These are phyloP conservation scores for Apaloderma vittatum DNA, from an alignment of 2,113 vertebrate genomes.

Conservation along the genomic window DNA sequence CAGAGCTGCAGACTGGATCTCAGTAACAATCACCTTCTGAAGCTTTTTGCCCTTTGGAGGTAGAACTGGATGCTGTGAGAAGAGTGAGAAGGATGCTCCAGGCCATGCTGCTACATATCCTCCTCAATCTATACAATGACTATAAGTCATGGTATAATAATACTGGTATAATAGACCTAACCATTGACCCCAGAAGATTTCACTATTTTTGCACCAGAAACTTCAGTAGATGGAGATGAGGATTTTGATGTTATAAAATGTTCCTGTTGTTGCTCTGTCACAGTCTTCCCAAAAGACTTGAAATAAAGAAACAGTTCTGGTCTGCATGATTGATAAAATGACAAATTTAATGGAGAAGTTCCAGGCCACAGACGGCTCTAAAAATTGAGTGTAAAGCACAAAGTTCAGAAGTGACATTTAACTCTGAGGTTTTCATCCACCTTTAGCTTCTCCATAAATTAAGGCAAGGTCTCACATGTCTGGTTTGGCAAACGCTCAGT, in stretches of 20 bases:
- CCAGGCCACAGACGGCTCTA: neutral
- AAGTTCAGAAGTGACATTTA: neutral
- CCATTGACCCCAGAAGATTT: accelerated
- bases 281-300: neutral
- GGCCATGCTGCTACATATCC: neutral
- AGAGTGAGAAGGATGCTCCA: neutral
- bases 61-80: neutral
- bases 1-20: neutral
- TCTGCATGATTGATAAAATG: neutral
- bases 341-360: neutral
- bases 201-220: neutral
- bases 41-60: neutral
- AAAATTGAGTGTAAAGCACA: neutral
- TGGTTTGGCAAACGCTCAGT: neutral
- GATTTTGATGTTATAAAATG: neutral
- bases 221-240: neutral
- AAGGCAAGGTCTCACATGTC: neutral
- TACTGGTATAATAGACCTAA: neutral
- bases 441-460: neutral
- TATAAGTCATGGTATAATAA: neutral
- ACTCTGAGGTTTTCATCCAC: neutral
- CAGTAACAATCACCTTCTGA: neutral
- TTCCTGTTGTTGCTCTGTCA: neutral
- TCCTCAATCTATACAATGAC: neutral
- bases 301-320: neutral